A percentile compares a stretch with the other conserved stretches of the same genome.
These are phyloP conservation scores for Phortica variegata DNA, from an alignment of 1,140 invertebrate genomes.

Conservation along the genomic window DNA sequence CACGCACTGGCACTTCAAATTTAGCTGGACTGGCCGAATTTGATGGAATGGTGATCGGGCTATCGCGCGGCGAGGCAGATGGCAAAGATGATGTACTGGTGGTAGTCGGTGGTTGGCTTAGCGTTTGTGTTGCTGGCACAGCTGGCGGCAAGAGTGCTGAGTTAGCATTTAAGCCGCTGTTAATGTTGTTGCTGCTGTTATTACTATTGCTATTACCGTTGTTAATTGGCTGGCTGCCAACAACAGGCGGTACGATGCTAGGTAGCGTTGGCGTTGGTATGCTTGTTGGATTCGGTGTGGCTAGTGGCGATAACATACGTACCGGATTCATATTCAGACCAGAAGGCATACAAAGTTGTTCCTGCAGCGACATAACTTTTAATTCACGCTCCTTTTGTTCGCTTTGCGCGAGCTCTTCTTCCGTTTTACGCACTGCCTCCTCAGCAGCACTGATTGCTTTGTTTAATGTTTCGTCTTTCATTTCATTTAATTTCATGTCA, in stretches of 20 bases:
- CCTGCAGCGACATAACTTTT: conserved; percentile 52
- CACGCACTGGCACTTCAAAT: conserved; percentile 47
- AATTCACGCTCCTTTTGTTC: conserved; percentile 47
- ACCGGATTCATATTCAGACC: conserved; percentile 56
- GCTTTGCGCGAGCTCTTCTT: conserved; percentile 34
- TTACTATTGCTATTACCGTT: conserved; percentile 7
- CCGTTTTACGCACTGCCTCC: conserved; percentile 31
- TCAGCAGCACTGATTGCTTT: conserved; percentile 20
- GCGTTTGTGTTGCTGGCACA: background rate
- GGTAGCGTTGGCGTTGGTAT: conserved; percentile 18
- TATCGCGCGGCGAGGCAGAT: conserved; percentile 41
- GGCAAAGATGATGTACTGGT: conserved; percentile 10
- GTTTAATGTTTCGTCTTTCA: conserved; percentile 28
- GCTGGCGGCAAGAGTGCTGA: conserved; percentile 14
- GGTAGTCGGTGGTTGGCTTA: background rate
- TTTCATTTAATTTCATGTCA: conserved; percentile 28
- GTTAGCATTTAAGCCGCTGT: no score
- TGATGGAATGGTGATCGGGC: conserved; percentile 51
- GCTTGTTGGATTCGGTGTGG: conserved; percentile 44
- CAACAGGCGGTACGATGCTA: conserved; percentile 17
- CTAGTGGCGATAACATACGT: conserved; percentile 46
- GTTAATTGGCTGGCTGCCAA: conserved; percentile 8
- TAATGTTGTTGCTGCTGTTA: background rate
- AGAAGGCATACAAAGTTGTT: conserved; percentile 54
- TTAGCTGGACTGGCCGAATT: conserved; percentile 55